phyloP scores from a whole-genome alignment of 2,113 vertebrate genomes.

The Onychostoma macrolepis region DNA sequence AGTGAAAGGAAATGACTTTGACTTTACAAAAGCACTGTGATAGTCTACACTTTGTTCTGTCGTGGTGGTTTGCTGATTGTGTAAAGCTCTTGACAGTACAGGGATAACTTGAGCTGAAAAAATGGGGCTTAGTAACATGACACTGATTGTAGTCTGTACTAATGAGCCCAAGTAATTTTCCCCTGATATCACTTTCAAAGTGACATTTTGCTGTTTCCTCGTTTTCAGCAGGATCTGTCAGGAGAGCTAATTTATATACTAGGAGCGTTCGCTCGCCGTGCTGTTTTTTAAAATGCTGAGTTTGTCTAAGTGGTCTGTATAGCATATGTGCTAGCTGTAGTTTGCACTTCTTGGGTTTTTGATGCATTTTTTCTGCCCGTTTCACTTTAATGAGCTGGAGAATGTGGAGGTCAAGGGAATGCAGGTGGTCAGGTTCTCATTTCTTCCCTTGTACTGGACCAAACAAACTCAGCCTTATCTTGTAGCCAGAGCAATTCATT shows the following conservation, averaged over 20 bases:
- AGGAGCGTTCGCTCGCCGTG: conserved; percentile 2
- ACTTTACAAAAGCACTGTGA: conserved; percentile 11
- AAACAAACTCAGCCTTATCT: conserved; percentile 50
- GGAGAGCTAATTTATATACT: conserved; percentile 41
- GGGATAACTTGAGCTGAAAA: background rate
- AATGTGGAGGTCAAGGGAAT: conserved; percentile 26
- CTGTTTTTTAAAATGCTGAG: conserved; percentile 49
- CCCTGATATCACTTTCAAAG: conserved; percentile 30
- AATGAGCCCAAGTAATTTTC: conserved; percentile 30
- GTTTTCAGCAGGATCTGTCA: conserved; percentile 37
- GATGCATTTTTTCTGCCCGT: conserved; percentile 35
- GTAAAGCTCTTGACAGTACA: conserved; percentile 25
- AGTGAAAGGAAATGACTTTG: background rate
- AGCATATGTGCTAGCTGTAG: conserved; percentile 17
- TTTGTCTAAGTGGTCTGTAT: conserved; percentile 30
- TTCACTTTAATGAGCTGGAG: conserved; percentile 7
- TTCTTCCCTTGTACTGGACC: conserved; percentile 10
- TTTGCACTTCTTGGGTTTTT: conserved; percentile 31
- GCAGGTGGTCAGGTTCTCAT: conserved; percentile 8
- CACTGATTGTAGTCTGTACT: conserved; percentile 38
- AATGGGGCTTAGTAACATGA: conserved; percentile 9
- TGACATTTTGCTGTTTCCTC: conserved; percentile 31
- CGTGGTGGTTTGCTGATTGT: conserved; percentile 3
- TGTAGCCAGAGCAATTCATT: conserved; percentile 36
- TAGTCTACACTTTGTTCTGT: conserved; percentile 1